A percentile compares a stretch with the other conserved stretches of the same genome.
These are phyloP conservation scores for Erynnis tages DNA, from an alignment of 2,888 invertebrate species.

Conservation along the genomic window DNA sequence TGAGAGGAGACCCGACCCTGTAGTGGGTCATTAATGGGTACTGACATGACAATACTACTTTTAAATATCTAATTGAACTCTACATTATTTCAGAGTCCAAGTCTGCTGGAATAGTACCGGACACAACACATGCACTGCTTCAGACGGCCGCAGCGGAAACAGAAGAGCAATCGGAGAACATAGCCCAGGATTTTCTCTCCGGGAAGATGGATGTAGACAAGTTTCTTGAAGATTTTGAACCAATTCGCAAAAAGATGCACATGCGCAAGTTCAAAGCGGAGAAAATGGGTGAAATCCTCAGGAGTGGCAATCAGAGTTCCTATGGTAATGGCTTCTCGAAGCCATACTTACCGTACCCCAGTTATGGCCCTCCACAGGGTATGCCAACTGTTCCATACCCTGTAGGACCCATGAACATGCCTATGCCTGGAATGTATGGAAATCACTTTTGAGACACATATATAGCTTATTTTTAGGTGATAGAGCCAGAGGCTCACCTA, in stretches of 20 bases:
- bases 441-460: conserved; percentile 60
- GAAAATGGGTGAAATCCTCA: conserved; percentile 91
- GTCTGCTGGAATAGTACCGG: conserved; percentile 89
- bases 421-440: conserved; percentile 84
- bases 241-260: conserved; percentile 82
- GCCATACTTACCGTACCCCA: conserved; percentile 71
- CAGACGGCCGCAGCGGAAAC: conserved; percentile 95
- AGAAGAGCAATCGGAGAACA: conserved; percentile 94
- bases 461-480: background rate
- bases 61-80: no score
- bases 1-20: no score
- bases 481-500: no score
- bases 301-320: conserved; percentile 56
- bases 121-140: conserved; percentile 92
- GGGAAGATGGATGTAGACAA: conserved; percentile 88
- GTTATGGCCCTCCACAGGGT: conserved; percentile 68
- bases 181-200: conserved; percentile 90
- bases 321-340: conserved; percentile 65
- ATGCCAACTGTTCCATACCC: conserved; percentile 86
- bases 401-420: conserved; percentile 88
- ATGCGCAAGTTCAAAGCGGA: conserved; percentile 94
- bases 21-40: background rate
- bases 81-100: conserved; percentile 85
- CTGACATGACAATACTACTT: no score
- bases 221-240: conserved; percentile 92